A percentile compares a stretch with the other conserved stretches of the same genome.
These are phyloP conservation scores for Hydractinia echinata DNA, from an alignment of 30 jellyfish, hydroid and myxozoan genomes.

Conservation along the genomic window DNA sequence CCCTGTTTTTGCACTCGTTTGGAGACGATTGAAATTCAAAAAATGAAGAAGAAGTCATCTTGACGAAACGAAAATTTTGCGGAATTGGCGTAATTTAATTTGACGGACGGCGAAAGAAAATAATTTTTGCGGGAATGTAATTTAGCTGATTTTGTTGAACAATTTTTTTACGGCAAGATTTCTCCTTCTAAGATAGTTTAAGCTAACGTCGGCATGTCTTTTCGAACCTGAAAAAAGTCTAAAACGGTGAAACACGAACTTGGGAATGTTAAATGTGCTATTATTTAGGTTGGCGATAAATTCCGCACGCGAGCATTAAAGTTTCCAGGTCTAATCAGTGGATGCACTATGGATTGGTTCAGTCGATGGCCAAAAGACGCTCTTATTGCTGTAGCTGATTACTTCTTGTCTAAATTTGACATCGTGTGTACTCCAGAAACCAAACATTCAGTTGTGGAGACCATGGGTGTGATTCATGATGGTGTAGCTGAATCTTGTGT, in stretches of 20 bases:
- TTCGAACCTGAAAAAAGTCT: too few relatives aligned
- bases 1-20: background rate
- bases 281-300: constrained; percentile 85
- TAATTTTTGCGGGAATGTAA: background rate
- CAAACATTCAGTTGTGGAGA: constrained; percentile 69
- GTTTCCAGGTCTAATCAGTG: constrained; percentile 94
- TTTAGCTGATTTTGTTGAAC: background rate
- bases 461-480: constrained; percentile 95
- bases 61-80: too few relatives aligned
- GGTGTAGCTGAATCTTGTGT: constrained; percentile 92
- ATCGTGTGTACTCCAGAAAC: constrained; percentile 69
- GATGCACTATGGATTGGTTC: constrained; percentile 99
- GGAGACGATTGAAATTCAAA: background rate
- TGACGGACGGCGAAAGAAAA: background rate
- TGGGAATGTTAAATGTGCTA: too few relatives aligned
- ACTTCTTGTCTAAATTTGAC: constrained; percentile 82
- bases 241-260: too few relatives aligned
- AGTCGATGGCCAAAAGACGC: constrained; percentile 99
- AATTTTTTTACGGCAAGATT: background rate
- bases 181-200: background rate
- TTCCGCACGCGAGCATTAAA: constrained; percentile 91
- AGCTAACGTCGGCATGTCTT: background rate
- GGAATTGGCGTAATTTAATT: too few relatives aligned
- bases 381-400: constrained; percentile 91
- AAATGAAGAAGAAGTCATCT: background rate